A percentile compares a stretch with the other conserved stretches of the same genome.
phyloP scores from a whole-genome alignment of 2,797 vertebrate species.

The Staurois parvus region DNA sequence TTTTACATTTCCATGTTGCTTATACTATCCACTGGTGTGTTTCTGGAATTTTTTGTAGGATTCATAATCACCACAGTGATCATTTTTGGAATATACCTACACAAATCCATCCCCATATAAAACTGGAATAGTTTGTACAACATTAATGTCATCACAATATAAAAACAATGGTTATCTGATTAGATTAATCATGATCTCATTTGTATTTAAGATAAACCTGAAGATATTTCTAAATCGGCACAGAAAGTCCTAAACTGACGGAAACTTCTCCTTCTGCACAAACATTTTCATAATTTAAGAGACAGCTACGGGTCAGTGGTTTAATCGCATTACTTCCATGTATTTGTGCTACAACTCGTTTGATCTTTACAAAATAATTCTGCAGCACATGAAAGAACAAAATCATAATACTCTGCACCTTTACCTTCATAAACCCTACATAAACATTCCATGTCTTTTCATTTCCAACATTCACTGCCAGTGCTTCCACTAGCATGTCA shows the following conservation, averaged over 20 bases:
- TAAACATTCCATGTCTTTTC: not conserved
- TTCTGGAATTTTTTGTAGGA: no score
- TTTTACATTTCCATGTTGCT: no score
- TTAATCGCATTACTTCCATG: not conserved
- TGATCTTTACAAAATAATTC: not conserved
- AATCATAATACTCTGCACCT: not conserved
- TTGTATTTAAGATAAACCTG: no score
- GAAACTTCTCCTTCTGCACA: not conserved
- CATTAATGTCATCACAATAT: not conserved
- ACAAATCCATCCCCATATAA: not conserved
- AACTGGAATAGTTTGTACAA: not conserved
- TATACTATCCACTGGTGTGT: no score
- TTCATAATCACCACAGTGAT: no score
- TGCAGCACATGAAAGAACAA: not conserved
- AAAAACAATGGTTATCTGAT: no score
- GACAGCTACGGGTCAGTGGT: constrained; percentile 1
- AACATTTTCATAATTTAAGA: constrained; percentile 13
- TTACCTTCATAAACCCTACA: not conserved
- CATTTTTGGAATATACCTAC: not conserved
- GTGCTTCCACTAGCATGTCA: not conserved
- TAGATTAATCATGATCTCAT: no score
- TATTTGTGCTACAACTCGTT: not conserved
- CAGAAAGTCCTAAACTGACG: not conserved
- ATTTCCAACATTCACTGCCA: not conserved
- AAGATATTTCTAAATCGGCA: not conserved